Evolutionary conservation across 23 tunicate genomes (phyloP).

Genomic region (Ascidia mentula): DNA sequence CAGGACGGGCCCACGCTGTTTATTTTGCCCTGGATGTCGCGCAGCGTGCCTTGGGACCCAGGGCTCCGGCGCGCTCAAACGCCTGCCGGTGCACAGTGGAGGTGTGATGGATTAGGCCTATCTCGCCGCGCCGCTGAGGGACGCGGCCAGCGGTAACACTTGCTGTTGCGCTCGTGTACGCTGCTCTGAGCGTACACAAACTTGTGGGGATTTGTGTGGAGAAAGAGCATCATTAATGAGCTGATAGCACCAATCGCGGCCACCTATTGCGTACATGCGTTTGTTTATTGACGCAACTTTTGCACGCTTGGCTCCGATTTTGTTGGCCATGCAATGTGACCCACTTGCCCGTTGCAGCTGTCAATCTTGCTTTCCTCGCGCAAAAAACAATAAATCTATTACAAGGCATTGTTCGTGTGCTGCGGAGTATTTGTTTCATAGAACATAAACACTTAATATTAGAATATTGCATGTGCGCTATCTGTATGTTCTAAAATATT

Average conservation of each 20-base stretch:
- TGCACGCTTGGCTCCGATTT: neutral
- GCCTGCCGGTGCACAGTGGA: neutral
- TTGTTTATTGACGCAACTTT: neutral
- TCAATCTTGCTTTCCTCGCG: neutral
- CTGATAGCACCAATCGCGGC: neutral
- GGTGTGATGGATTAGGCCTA: constrained; percentile 6
- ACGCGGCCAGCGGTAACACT: neutral
- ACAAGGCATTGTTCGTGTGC: neutral
- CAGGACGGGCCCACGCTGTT: neutral
- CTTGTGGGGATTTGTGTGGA: neutral
- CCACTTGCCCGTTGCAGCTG: neutral
- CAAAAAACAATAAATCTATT: neutral
- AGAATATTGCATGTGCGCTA: too few species aligned
- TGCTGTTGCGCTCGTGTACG: too few species aligned
- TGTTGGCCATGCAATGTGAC: neutral
- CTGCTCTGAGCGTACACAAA: constrained; percentile 2
- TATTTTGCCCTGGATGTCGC: neutral
- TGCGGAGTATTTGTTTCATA: too few species aligned
- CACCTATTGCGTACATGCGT: neutral
- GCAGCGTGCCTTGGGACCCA: neutral
- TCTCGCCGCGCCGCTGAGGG: neutral
- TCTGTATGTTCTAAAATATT: too few species aligned
- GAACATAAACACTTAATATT: too few species aligned
- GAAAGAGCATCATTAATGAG: neutral
- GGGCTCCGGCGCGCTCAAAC: constrained; percentile 6